Base-by-base conservation (phyloP, 1,140 invertebrate species). In the Trinorchestia longiramus region DNA sequence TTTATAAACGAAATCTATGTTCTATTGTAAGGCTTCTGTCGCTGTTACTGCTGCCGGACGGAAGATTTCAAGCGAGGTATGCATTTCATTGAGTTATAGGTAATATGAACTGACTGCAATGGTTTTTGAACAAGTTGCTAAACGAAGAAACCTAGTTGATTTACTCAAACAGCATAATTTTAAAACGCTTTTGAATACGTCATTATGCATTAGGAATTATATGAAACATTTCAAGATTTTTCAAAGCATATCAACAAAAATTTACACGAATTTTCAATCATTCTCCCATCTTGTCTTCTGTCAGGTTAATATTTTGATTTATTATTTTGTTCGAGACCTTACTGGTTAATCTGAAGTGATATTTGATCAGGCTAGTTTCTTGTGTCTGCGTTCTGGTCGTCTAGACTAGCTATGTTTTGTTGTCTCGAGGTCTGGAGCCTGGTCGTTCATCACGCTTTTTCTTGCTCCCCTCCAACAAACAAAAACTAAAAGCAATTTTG, bases 401-500 rank as follows among this genome's bases (percentile, higher is more conserved):
- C 15, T 36, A 77, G 62, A 77, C 15, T 28, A 11, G 62, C 1
- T 1, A 77, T 19, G 11, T 77, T 77, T 77, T 77, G 28, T 77
- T 28, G 62, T 77, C 62, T 36, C 3, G 62, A 77, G 62, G 11
- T 77, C 62, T 3, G 62, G 62, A 11, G 62, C 62, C 62, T 11
- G 62, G 15, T 77, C 62, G 62, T 77, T 77, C 62, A 77, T 77
- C 62, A 77, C 62, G 62, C 62, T 36, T 77, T 77, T 77, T 77
- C 11, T 36, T 77, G 62, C 62, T 23, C 62, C 36, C 62, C 62
- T 15, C 62, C 62, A 3, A 23, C 62, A 77, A 77, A 36, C 62
- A 77, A 77, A 77, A 77, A 77, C 62, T 77, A 77, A 77, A 77
- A 77, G 62, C 62, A 77, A 77, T 77, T 77, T 77, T 23, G 62